Evolutionary conservation across 35 echinoderm and acorn worm species (phyloP), one percentile per base, ranked within the genome.

Genomic region (Heliocidaris erythrogramma): DNA sequence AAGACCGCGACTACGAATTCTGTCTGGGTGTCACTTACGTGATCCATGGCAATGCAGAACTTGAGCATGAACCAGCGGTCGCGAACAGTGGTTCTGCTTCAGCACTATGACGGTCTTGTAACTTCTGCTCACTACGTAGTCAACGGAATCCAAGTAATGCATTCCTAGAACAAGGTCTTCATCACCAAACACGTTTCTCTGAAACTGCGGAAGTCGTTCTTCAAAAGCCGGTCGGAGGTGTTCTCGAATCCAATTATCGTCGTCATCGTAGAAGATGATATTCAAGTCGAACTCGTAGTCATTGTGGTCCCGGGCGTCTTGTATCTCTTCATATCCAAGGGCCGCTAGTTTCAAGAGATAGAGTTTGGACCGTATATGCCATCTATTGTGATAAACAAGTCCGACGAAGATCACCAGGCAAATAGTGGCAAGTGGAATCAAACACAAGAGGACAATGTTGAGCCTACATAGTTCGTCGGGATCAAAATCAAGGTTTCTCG

Each of bases 31-130:
- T 42, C 35, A 42, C 35, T 42, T 42, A 42, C 3, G 35, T 42
- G 35, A 3, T 42, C 35, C 35, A 42, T 42, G 35, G 35, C 35
- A 42, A 42, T 42, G 35, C 35, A 3, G 35, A 42, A 42, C 35
- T 42, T 42, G 35, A 42, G 35, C 35, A 42, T 89, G 18, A 89
- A 89, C 87, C 87, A 89, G 47, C 87, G 87, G 24, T 89, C 47
- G 11, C 31, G 87, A 89, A 89, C 87, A 24, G 87, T 31, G 13
- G 87, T 31, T 32, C 47, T 89, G 87, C 87, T 89, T 89, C 4
- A 89, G 87, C 87, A 89, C 31, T 24, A 89, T 14, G 30, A 89
- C 17, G 13, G 87, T 89, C 47, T 89, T 89, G 87, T 89, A 89
- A 48, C 87, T 89, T 13, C 47, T 42, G 13, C 47, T 48, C 9